Conservation (phyloP, 1,140 invertebrate genomes). For the Drosophila pruinosa region DNA sequence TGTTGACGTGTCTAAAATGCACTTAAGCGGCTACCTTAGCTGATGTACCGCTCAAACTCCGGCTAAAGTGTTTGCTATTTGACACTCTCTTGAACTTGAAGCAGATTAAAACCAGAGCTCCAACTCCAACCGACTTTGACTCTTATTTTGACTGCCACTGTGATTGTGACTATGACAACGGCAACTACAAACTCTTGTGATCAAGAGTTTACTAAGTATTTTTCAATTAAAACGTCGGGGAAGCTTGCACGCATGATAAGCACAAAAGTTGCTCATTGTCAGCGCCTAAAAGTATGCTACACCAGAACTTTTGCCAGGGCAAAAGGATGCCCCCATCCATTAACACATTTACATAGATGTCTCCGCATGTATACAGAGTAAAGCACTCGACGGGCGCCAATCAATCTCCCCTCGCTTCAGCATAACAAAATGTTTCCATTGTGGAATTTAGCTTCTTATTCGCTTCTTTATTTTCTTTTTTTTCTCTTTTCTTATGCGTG, state of each 20-base stretch:
- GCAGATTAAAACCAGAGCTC: constrained; percentile 13
- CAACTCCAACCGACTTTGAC: constrained; percentile 4
- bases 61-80: constrained; percentile 53
- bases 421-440: constrained; percentile 55
- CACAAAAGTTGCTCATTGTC: constrained; percentile 71
- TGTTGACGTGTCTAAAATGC: constrained; percentile 32
- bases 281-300: constrained; percentile 61
- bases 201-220: constrained; percentile 68
- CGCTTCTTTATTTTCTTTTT: constrained; percentile 3
- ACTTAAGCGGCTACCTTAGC: constrained; percentile 47
- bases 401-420: constrained; percentile 57
- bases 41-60: constrained; percentile 11
- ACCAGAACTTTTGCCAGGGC: constrained; percentile 45
- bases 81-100: constrained; percentile 60
- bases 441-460: constrained; percentile 25
- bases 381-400: constrained; percentile 52
- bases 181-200: neutral
- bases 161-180: constrained; percentile 19
- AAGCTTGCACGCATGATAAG: constrained; percentile 77
- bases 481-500: constrained; percentile 43
- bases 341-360: neutral
- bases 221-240: constrained; percentile 74
- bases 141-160: constrained; percentile 2
- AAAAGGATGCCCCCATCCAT: neutral
- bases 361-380: neutral